phyloP scores from a whole-genome alignment of 30 jellyfish, hydroid and myxozoan species.

The Hydractinia echinata region DNA sequence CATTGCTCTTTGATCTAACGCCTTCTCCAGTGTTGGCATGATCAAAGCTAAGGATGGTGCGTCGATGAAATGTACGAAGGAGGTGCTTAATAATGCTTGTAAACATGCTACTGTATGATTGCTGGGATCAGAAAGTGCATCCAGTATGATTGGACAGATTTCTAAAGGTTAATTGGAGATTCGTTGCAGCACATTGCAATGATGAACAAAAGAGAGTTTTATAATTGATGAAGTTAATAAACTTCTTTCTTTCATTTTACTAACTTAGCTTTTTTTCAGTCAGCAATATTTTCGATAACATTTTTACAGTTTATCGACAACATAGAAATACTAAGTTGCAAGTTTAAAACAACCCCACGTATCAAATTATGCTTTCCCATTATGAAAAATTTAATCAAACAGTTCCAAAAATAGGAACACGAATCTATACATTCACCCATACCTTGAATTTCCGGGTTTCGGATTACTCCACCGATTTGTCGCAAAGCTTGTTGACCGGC shows the following conservation, averaged over 20 bases:
- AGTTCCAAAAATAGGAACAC: too few species aligned
- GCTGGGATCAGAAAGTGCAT: conserved; percentile 86
- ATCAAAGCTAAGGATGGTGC: conserved; percentile 95
- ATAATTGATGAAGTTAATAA: too few species aligned
- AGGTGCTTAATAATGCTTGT: conserved; percentile 78
- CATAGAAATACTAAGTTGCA: too few species aligned
- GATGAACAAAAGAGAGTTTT: too few species aligned
- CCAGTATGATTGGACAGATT: conserved; percentile 83
- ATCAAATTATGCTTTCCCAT: too few species aligned
- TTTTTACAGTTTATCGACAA: too few species aligned
- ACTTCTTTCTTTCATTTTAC: too few species aligned
- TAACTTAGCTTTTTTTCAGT: too few species aligned
- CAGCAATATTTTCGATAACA: too few species aligned
- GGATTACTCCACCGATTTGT: conserved; percentile 93
- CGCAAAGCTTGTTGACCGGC: conserved; percentile 98
- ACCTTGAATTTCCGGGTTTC: conserved; percentile 98
- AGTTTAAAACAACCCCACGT: too few species aligned
- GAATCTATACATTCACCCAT: neutral
- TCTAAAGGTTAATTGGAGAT: conserved; percentile 24
- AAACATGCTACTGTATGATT: conserved; percentile 85
- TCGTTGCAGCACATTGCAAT: too few species aligned
- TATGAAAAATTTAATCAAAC: too few species aligned
- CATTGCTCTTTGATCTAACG: conserved; percentile 82
- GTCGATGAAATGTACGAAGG: conserved; percentile 94
- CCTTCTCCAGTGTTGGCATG: conserved; percentile 94